Evolutionary conservation across 2,888 invertebrate genomes (phyloP).

Genomic region (Rhogogaster chlorosoma): DNA sequence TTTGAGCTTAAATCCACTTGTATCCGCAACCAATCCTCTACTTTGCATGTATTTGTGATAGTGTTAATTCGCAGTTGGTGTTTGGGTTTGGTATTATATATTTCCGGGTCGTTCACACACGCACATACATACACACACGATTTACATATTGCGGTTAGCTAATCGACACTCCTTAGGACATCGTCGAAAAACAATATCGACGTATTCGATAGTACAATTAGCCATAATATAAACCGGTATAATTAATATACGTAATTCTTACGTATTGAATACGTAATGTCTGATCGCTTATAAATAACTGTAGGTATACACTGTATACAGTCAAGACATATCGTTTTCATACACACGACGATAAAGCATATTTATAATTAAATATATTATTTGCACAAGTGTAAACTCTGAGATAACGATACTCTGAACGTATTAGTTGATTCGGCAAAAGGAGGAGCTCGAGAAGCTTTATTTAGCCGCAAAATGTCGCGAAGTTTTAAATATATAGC

Average conservation of each 20-base stretch:
- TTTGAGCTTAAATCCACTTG: neutral
- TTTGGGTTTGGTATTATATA: constrained; percentile 4
- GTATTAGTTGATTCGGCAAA: neutral
- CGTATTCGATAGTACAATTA: neutral
- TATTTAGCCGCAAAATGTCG: neutral
- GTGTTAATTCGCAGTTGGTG: constrained; percentile 23
- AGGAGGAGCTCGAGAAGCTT: neutral
- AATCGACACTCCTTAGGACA: neutral
- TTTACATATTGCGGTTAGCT: neutral
- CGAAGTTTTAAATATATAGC: neutral
- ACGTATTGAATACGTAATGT: neutral
- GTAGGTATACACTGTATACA: neutral
- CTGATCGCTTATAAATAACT: neutral
- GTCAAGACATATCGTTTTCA: neutral
- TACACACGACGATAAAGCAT: neutral
- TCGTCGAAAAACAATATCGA: neutral
- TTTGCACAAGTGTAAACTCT: neutral
- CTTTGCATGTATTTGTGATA: neutral
- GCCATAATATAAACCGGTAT: neutral
- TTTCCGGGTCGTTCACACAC: neutral
- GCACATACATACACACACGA: neutral
- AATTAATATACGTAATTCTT: neutral
- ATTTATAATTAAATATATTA: neutral
- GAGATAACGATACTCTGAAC: neutral
- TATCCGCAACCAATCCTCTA: neutral